Base-by-base conservation (phyloP, 2,888 invertebrate genomes). In the Coleophora deauratella region DNA sequence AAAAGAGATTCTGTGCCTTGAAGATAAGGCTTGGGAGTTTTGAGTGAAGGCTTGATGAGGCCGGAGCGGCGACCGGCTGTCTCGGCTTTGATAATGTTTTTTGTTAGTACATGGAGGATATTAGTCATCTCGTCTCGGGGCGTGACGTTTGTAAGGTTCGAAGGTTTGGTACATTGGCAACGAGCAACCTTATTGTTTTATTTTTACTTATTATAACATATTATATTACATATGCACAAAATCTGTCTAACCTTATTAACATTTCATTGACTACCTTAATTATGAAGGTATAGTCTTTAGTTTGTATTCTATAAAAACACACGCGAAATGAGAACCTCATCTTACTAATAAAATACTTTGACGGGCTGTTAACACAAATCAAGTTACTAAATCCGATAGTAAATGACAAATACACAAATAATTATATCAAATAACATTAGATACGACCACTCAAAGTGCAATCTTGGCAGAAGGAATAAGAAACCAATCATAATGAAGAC, bases 61-160 rank as follows among this genome's bases (percentile, higher is more conserved):
- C 27, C n/a, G 12, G 34, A 32, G 9, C 50, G 82, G 81, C 81
- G 84, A 78, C 81, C 68, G 63, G 57, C 66, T 75, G 81, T 84
- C 84, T 84, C 78, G 70, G 55, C 59, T 69, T 67, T 67, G 69
- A 72, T 68, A 73, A 71, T 65, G 66, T 75, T 73, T 71, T 70
- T 71, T 74, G 60, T 67, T 46, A 56, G 58, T 55, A 6, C 21
- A 21, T 21, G 3, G 21, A 21, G 52, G 52, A 61, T 60, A 64
- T 72, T 66, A 71, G 66, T 60, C 56, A 58, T 64, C 59, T 58
- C 62, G 59, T 65, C 62, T 21, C 61, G 59, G 55, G 59, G 15
- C 28, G 21, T 11, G 32, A n/a, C n/a, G 44, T 38, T 41, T 35
- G 66, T 66, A 64, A 59, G 57, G 64, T 67, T 62, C 65, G 53